Evolutionary conservation across 2,797 vertebrate species (phyloP).

Genomic region (Parauchenoglanis ngamensis): DNA sequence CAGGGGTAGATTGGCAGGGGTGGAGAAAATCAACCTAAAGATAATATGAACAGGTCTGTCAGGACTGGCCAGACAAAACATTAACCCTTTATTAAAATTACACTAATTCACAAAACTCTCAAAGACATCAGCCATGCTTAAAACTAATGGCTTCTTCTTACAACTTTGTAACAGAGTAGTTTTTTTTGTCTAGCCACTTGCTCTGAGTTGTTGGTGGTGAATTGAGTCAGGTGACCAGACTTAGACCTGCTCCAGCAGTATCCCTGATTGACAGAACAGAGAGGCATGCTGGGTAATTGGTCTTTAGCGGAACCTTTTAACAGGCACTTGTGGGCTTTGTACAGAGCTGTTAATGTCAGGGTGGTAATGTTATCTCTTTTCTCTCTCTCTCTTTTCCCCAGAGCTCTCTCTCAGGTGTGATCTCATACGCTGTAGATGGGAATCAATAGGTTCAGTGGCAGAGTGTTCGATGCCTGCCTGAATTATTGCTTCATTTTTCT

Average conservation of each 20-base stretch:
- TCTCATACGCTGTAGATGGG: constrained; percentile 73
- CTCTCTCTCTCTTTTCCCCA: constrained; percentile 59
- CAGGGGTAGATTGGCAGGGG: constrained; percentile 21
- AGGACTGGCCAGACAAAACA: constrained; percentile 36
- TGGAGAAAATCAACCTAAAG: constrained; percentile 39
- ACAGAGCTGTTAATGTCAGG: constrained; percentile 88
- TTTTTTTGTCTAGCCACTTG: constrained; percentile 32
- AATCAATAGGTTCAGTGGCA: constrained; percentile 92
- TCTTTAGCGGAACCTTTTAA: constrained; percentile 73
- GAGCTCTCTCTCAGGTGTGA: constrained; percentile 74
- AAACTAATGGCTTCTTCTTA: constrained; percentile 13
- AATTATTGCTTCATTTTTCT: constrained; percentile 99
- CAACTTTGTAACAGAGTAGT: constrained; percentile 15
- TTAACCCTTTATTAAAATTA: constrained; percentile 34
- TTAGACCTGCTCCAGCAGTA: constrained; percentile 45
- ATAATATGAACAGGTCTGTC: background rate
- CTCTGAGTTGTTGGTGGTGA: constrained; percentile 40
- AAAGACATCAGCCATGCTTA: constrained; percentile 1
- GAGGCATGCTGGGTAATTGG: constrained; percentile 59
- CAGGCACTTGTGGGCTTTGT: constrained; percentile 83
- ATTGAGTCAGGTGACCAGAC: constrained; percentile 51
- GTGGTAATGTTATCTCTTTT: constrained; percentile 69
- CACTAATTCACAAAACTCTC: constrained; percentile 17
- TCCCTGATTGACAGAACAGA: constrained; percentile 46
- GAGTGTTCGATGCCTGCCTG: constrained; percentile 90